Base-by-base conservation (phyloP, 2,113 vertebrate species). In the Chlorodrepanis virens region DNA sequence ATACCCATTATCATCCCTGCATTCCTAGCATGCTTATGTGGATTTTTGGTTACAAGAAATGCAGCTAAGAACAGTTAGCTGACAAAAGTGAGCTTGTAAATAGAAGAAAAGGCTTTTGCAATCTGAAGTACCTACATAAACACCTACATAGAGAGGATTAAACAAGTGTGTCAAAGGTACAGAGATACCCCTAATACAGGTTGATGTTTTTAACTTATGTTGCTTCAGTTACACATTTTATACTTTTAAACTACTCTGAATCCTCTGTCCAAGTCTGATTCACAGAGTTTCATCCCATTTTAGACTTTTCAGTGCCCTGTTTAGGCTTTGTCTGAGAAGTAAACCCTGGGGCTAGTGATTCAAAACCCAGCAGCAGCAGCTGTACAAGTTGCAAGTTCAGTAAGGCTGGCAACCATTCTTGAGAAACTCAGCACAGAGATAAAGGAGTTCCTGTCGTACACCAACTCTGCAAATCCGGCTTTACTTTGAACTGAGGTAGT, bases 401-500 rank as follows among this genome's bases (percentile, higher is more conserved):
- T 97, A 96, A 98, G 97, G 97, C 96, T 85, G 95, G 93, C 31
- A 39, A 91, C 96, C 89, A 53, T 92, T 97, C 98, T 97, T 87
- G 97, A 97, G 97, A 98, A 97, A 98, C 98, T 98, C 98, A 98
- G 97, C 98, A 97, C 61, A 96, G 97, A 98, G 98, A 98, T 95
- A 98, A 98, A 97, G 97, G 96, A 97, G 97, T 68, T 95, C 97
- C 97, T 97, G 96, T 96, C 56, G 18, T 39, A 90, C 96, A 96
- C 95, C 97, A 95, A 96, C 97, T 96, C 97, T 71, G 92, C 97
- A 97, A 97, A 98, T 98, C 98, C 96, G 96, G 98, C 98, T 98
- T 97, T 92, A 94, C 91, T 98, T 96, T 97, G 97, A 97, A 98
- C 97, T 99, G 99, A 99, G 99, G 99, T 99, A 99, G 99, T 97